These are phyloP conservation scores for Choloepus hoffmanni DNA, from an alignment of 2,113 vertebrate genomes.

Conservation along the genomic window DNA sequence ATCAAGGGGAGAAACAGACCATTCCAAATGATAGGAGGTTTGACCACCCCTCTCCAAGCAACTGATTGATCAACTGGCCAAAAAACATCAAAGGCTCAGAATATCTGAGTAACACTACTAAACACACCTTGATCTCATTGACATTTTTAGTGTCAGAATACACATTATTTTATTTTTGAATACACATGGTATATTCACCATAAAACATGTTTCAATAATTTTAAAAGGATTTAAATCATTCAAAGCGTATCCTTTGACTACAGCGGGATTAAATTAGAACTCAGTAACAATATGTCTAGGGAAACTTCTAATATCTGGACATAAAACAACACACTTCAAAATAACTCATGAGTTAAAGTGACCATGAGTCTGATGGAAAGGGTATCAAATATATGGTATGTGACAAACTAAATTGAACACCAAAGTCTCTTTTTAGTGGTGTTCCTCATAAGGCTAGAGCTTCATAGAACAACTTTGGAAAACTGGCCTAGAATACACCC, in stretches of 20 bases:
- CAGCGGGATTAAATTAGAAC: neutral
- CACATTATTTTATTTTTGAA: slow-evolving; percentile 4
- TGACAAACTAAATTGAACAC: neutral
- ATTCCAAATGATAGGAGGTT: neutral
- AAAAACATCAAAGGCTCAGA: neutral
- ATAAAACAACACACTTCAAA: neutral
- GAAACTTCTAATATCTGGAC: neutral
- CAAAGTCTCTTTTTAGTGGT: neutral
- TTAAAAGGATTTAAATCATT: neutral
- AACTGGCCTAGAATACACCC: neutral
- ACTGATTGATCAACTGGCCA: neutral
- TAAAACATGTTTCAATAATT: neutral
- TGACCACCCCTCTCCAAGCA: neutral
- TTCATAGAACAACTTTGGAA: neutral
- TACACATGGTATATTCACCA: neutral
- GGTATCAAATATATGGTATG: neutral
- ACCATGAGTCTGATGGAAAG: too few species aligned
- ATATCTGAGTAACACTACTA: neutral
- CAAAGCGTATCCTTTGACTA: neutral
- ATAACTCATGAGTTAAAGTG: neutral
- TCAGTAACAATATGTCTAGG: neutral
- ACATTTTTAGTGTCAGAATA: neutral
- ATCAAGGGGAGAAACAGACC: neutral
- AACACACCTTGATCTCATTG: neutral
- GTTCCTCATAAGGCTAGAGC: neutral